A percentile compares a stretch with the other conserved stretches of the same genome.
phyloP scores from a whole-genome alignment of 2,113 vertebrate species.

The Ctenomys sociabilis region DNA sequence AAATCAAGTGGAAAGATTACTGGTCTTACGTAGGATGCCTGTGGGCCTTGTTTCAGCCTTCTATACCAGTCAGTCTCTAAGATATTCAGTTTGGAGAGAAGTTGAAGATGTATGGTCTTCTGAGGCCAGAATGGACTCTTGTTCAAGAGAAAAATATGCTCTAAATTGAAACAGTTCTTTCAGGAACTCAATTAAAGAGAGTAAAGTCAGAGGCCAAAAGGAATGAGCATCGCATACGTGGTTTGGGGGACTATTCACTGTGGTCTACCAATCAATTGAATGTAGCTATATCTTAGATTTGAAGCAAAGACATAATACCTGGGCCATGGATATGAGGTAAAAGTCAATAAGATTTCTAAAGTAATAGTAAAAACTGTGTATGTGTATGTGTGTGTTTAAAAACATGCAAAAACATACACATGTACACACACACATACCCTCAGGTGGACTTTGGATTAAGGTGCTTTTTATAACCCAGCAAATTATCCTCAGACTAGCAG shows the following conservation, averaged over 20 bases:
- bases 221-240: neutral
- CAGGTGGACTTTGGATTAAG: neutral
- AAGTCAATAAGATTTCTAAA: slow-evolving; percentile 24
- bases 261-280: neutral
- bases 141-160: neutral
- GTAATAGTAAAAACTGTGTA: neutral
- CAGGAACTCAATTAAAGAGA: slow-evolving; percentile 1
- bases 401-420: neutral
- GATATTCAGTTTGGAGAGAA: neutral
- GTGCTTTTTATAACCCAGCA: neutral
- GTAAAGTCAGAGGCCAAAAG: neutral
- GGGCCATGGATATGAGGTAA: neutral
- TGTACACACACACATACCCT: no score
- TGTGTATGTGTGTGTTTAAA: neutral
- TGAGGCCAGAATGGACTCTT: neutral
- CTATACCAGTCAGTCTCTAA: neutral
- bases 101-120: neutral
- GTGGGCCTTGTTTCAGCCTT: neutral
- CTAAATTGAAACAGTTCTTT: neutral
- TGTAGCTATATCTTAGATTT: neutral
- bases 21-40: neutral
- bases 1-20: neutral
- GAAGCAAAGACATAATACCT: neutral
- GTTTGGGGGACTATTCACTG: neutral
- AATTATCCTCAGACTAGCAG: neutral